These are phyloP conservation scores for Nansenia antarctica DNA, from an alignment of 2,113 vertebrate genomes.

Conservation along the genomic window DNA sequence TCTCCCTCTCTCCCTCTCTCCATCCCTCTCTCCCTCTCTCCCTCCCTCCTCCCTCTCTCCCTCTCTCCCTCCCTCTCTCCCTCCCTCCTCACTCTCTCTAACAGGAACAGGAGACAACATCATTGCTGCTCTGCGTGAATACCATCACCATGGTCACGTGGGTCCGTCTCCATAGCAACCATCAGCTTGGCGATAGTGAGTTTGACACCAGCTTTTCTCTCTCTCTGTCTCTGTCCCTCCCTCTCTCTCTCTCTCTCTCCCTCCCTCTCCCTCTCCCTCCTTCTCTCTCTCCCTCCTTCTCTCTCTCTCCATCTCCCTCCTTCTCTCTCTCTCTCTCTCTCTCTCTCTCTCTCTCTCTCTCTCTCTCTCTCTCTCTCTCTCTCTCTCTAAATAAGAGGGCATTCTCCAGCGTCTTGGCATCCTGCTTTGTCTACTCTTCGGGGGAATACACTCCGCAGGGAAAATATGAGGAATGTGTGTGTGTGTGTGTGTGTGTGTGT, in stretches of 20 bases:
- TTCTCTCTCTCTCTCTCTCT: neutral
- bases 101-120: neutral
- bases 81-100: neutral
- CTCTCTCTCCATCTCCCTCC: no score
- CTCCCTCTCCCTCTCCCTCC: neutral
- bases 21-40: slow-evolving; percentile 1
- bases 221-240: neutral
- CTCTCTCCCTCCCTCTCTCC: neutral
- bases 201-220: slow-evolving; percentile 22
- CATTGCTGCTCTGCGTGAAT: slow-evolving; percentile 24
- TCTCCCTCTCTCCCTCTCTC: neutral
- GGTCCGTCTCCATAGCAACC: slow-evolving; percentile 46
- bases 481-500: no score
- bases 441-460: neutral
- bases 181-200: slow-evolving; percentile 34
- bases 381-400: no score
- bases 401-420: no score
- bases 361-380: neutral
- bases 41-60: neutral
- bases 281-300: neutral
- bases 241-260: slow-evolving; percentile 9
- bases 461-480: no score
- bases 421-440: neutral
- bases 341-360: neutral
- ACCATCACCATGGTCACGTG: slow-evolving; percentile 42